Percentiles rank a stretch among this genome's conserved stretches.
phyloP scores from a whole-genome alignment of 1,140 invertebrate genomes.

The Matsumurasca onukii region DNA sequence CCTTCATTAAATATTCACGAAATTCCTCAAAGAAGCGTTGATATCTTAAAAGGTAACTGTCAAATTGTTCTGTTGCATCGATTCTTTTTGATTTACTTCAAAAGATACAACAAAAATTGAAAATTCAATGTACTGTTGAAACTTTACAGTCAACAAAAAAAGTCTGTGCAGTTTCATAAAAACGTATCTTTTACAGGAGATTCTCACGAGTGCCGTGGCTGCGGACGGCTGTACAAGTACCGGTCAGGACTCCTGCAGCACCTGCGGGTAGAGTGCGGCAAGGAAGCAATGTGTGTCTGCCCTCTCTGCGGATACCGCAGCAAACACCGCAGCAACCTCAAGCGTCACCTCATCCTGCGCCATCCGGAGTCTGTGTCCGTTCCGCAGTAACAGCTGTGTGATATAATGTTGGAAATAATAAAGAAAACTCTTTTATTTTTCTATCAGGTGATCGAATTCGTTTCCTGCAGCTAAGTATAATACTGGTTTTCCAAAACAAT shows the following conservation, averaged over 20 bases:
- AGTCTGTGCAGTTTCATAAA: too few relatives aligned
- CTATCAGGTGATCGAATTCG: too few relatives aligned
- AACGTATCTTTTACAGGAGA: too few relatives aligned
- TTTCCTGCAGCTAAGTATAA: too few relatives aligned
- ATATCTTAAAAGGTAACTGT: not conserved
- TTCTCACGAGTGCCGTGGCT: conserved; percentile 25
- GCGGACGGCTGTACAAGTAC: conserved; percentile 38
- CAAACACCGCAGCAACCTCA: conserved; percentile 44
- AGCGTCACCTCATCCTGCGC: conserved; percentile 20
- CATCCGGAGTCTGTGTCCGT: not conserved
- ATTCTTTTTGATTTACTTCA: not conserved
- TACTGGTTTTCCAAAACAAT: too few relatives aligned
- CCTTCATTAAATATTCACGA: not conserved
- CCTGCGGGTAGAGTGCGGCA: conserved; percentile 61
- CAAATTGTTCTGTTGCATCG: not conserved
- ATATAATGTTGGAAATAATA: too few relatives aligned
- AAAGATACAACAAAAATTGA: not conserved
- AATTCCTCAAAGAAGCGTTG: not conserved
- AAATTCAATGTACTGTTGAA: too few relatives aligned
- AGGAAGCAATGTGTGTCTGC: conserved; percentile 35
- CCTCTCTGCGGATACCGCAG: conserved; percentile 39
- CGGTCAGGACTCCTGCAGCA: conserved; percentile 44
- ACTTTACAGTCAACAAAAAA: too few relatives aligned
- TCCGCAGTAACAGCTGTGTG: too few relatives aligned
- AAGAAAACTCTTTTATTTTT: too few relatives aligned